Base-by-base conservation (phyloP, 64 coral and sea anemone species). In the Stylophora pistillata region DNA sequence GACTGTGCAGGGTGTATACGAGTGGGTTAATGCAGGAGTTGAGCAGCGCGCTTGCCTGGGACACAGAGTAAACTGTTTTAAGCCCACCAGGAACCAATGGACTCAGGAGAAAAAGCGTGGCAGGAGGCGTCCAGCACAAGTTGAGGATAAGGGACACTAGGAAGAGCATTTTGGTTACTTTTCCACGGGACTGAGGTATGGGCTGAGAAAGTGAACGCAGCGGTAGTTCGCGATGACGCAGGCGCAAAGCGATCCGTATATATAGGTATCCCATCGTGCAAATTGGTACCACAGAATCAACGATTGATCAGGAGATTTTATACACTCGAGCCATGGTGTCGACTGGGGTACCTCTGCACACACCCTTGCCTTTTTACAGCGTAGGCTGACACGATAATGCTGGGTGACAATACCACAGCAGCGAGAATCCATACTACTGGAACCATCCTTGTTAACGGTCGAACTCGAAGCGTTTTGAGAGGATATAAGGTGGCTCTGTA, bases 221-320 rank as follows among this genome's bases (percentile, higher is more conserved):
- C 12, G 70, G 59, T 53, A 86, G 14, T 11, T 12, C 25, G 10
- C 25, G 74, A 13, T 74, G 76, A n/a, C 73, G 74, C 27, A 92
- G 30, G 11, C 37, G 52, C 28, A 52, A 86, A 54, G 86, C 70
- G 15, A 86, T 86, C 55, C 72, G 62, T 2, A 34, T 34, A 60
- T 92, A 92, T 15, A 83, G 75, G 57, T 86, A 92, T 56, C 83
- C 59, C 33, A 92, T 92, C 1, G 86, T 86, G 27, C 72, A 86
- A n/a, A 55, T 86, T 3, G 90, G 90, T 18, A 84, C 0, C 11
- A 84, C 62, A 15, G 60, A 68, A 70, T 84, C 53, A 12, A 10
- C 23, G 27, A 47, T 26, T 53, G 60, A 53, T 61, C 80, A 84
- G 13, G 31, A 53, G 27, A 84, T 34, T 20, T 84, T 53, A n/a